These are phyloP conservation scores for Saturnia japonica DNA, from an alignment of 2,888 invertebrate species.

Conservation along the genomic window DNA sequence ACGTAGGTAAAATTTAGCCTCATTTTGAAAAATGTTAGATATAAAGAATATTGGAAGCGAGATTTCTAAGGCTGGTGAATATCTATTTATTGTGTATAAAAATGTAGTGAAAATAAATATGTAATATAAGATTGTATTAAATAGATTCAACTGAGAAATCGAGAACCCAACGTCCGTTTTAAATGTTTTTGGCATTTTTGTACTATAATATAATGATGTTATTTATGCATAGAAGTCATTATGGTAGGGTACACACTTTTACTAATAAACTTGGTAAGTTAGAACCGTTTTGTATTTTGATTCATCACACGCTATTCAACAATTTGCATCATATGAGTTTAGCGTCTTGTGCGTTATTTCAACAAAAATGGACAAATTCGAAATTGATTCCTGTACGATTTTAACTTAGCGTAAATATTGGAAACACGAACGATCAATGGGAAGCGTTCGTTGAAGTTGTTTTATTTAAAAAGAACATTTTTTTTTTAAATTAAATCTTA, in stretches of 20 bases:
- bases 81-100: slow-evolving; percentile 53
- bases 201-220: slow-evolving; percentile 5
- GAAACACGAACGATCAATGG: no score
- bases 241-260: background rate
- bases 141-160: background rate
- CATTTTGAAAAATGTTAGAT: background rate
- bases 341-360: background rate
- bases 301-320: no score
- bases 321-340: background rate
- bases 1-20: background rate
- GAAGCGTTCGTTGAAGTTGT: no score
- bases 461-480: no score
- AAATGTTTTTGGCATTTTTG: background rate
- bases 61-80: slow-evolving; percentile 72
- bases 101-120: background rate
- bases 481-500: no score
- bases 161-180: background rate
- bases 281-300: background rate
- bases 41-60: background rate
- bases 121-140: background rate
- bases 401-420: no score
- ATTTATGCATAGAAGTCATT: background rate
- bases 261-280: background rate
- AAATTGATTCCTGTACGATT: background rate
- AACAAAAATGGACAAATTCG: background rate